Conservation (phyloP, 2,113 vertebrate genomes). For the Aramus guarauna region DNA sequence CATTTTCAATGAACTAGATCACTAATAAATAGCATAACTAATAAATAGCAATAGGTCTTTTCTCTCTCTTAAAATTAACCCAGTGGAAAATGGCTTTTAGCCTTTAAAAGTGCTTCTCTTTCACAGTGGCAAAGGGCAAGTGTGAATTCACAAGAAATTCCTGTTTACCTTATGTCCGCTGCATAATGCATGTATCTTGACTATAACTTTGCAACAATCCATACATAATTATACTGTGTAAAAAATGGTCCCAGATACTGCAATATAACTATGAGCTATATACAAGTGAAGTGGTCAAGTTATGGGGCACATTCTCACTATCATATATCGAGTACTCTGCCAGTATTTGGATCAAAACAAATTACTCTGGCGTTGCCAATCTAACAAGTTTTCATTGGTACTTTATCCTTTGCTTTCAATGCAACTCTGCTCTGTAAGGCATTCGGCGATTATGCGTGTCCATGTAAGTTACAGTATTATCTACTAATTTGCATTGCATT, state of each 20-base stretch:
- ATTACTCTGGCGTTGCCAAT: background rate
- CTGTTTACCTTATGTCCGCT: background rate
- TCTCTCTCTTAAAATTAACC: background rate
- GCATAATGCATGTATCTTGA: background rate
- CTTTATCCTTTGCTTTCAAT: background rate
- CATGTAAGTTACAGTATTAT: background rate
- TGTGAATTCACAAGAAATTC: background rate
- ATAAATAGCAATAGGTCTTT: background rate
- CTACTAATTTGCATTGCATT: background rate
- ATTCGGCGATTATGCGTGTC: background rate
- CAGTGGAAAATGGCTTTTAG: slow-evolving; percentile 29
- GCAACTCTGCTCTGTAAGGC: background rate
- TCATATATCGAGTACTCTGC: background rate
- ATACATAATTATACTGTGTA: background rate
- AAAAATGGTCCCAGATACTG: background rate
- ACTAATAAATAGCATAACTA: slow-evolving; percentile 37
- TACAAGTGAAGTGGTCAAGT: background rate
- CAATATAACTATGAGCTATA: background rate
- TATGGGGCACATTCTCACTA: background rate
- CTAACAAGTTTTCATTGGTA: background rate
- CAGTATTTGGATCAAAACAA: background rate
- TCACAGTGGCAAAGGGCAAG: background rate
- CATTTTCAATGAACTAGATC: slow-evolving; percentile 24
- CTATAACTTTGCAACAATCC: background rate
- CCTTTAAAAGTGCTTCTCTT: slow-evolving; percentile 19